Evolutionary conservation across 2,888 invertebrate genomes (phyloP), one percentile per base, ranked within the genome.

Genomic region (Phymatocera aterrima): DNA sequence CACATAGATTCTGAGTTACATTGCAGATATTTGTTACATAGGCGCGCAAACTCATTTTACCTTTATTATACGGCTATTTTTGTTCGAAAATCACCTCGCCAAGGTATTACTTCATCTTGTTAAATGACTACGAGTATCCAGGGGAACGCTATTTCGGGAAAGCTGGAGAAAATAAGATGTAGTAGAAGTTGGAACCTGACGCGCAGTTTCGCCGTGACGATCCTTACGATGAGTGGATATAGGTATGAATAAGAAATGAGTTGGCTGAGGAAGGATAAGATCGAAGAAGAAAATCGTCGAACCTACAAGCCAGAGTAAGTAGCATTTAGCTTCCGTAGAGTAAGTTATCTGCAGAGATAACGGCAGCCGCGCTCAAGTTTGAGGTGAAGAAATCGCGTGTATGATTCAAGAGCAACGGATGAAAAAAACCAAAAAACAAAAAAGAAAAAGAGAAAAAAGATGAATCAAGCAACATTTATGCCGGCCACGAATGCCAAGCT

Each of bases 281-380:
- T 64, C 61, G 34, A 37, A 18, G 34, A 37, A 18, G n/a, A 64
- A 64, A 64, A 64, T 64, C 61, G 61, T 64, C 61, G 61, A 64
- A 37, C 61, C 37, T 34, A 18, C n/a, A 37, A 37, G 61, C 10
- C 34, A 18, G 37, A 8, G 34, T 34, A 64, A 64, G 18, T 34
- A 37, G 61, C 61, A 37, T 64, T 64, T 64, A 37, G 61, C 61
- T 64, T 64, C 61, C 15, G 61, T 8, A 37, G 37, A 68, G 46
- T 68, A 68, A 46, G 68, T 68, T 46, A 68, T 78, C 77, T 70
- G 18, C 43, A 31, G 74, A 31, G 61, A 80, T 75, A 68, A 72
- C n/a, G 18, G 48, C 60, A 37, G 21, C 15, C 57, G 60, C 57
- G 60, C 15, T 40, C n/a, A 75, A 75, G 51, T 24, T 68, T 40